These are phyloP conservation scores for Macrotus californicus DNA, from an alignment of 2,113 vertebrate species.

Conservation along the genomic window DNA sequence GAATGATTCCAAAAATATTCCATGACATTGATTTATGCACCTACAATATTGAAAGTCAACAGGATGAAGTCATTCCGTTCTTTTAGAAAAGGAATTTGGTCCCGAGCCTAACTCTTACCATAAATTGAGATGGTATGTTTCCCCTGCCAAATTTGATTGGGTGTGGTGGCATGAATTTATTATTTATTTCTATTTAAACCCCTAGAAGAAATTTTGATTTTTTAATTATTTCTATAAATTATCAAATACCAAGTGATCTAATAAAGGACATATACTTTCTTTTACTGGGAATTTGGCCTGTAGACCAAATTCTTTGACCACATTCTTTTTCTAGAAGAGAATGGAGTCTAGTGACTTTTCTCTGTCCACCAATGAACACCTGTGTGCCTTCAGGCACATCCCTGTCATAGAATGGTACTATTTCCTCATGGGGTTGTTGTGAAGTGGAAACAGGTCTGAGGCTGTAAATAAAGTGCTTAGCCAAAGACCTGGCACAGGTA, in stretches of 20 bases:
- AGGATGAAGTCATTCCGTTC: not conserved
- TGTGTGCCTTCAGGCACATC: not conserved
- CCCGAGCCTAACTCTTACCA: not conserved
- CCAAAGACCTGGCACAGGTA: not conserved
- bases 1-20: slow-evolving; percentile 10
- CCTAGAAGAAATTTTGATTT: not conserved
- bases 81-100: slow-evolving; percentile 46
- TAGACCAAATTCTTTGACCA: not conserved
- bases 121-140: not conserved
- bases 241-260: slow-evolving; percentile 10
- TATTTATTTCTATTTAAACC: slow-evolving; percentile 16
- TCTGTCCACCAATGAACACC: not conserved
- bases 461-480: not conserved
- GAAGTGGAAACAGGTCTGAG: not conserved
- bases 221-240: not conserved
- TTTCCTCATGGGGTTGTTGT: not conserved
- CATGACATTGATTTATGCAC: not conserved
- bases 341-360: not conserved
- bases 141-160: not conserved
- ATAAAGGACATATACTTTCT: not conserved
- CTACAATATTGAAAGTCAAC: not conserved
- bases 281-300: not conserved
- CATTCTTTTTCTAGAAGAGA: slow-evolving; percentile 15
- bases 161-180: not conserved
- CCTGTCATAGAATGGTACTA: not conserved